A percentile compares a stretch with the other conserved stretches of the same genome.
phyloP scores from a whole-genome alignment of 2,888 invertebrate species.

The Germaria angustata region DNA sequence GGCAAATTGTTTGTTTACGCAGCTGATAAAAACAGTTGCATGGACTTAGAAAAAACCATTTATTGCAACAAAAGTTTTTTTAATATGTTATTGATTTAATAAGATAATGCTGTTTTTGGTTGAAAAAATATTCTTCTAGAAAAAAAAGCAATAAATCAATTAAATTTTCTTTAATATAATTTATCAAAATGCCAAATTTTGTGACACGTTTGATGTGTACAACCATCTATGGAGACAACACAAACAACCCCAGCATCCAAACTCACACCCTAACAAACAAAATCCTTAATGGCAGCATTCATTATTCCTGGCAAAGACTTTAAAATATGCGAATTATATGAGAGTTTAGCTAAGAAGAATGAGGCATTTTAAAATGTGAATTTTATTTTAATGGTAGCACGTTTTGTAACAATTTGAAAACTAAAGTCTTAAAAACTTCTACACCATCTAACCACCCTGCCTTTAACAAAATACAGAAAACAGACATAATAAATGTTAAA shows the following conservation, averaged over 20 bases:
- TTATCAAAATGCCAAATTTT: conserved; percentile 61
- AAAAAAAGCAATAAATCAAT: conserved; percentile 30
- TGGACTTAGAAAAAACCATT: too few relatives aligned
- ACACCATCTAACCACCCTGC: not conserved
- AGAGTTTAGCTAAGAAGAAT: not conserved
- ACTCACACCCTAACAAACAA: not conserved
- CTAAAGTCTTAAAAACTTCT: conserved; percentile 25
- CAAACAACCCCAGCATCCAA: not conserved
- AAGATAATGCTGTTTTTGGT: not conserved
- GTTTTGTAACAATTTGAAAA: conserved; percentile 63
- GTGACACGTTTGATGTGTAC: conserved; percentile 36
- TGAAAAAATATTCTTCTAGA: not conserved
- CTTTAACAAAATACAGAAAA: not conserved
- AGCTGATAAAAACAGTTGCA: too few relatives aligned
- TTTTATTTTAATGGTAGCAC: conserved; percentile 51
- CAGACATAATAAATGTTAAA: conserved; percentile 68
- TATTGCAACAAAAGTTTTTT: too few relatives aligned
- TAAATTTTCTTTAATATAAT: conserved; percentile 49
- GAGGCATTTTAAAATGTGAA: conserved; percentile 41
- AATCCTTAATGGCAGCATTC: conserved; percentile 32
- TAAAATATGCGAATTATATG: conserved; percentile 59
- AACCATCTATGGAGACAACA: conserved; percentile 33
- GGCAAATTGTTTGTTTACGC: too few relatives aligned
- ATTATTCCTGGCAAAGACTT: conserved; percentile 34
- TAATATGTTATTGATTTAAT: too few relatives aligned